Evolutionary conservation across 2,113 vertebrate species (phyloP).

Genomic region (Peromyscus leucopus): DNA sequence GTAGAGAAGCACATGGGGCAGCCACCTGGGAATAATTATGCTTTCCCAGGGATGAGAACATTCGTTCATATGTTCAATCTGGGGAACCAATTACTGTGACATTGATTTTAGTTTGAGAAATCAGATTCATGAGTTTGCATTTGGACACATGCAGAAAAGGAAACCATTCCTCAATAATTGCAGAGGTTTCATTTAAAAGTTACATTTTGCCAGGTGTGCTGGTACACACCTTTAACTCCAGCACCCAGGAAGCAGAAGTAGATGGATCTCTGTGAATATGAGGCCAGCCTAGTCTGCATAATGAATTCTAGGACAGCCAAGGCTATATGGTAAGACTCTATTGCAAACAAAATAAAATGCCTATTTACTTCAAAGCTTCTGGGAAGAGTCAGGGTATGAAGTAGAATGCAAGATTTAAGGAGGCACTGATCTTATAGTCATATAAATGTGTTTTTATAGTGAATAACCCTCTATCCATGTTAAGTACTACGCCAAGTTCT

Average conservation of each 20-base stretch:
- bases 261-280: not conserved
- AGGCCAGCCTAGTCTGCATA: not conserved
- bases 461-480: not conserved
- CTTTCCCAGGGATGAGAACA: not conserved
- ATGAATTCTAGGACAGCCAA: not conserved
- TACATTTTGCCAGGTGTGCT: not conserved
- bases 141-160: not conserved
- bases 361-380: not conserved
- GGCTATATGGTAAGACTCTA: too few species aligned
- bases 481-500: not conserved
- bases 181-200: not conserved
- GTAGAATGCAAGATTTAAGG: not conserved
- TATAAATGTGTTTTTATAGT: not conserved
- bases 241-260: not conserved
- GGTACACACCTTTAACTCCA: too few species aligned
- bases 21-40: not conserved
- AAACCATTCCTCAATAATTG: not conserved
- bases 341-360: not conserved
- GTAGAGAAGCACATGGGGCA: not conserved
- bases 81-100: not conserved
- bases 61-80: not conserved
- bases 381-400: not conserved
- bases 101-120: constrained; percentile 30
- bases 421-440: not conserved
- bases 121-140: constrained; percentile 26